These are phyloP conservation scores for Elachura formosa DNA, from an alignment of 2,113 vertebrate species.

Conservation along the genomic window DNA sequence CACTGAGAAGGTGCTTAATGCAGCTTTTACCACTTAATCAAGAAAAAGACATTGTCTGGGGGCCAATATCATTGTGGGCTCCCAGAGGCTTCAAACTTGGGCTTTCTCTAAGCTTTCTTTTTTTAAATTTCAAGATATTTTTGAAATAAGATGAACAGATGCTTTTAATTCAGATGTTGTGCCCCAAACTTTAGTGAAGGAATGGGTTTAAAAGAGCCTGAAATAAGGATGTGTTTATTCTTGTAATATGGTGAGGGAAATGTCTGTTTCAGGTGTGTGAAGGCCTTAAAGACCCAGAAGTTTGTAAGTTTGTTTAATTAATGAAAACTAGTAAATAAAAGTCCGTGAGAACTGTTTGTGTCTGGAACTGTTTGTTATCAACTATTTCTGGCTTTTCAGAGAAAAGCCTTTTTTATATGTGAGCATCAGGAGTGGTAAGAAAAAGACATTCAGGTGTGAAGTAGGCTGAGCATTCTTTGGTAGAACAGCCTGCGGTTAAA, in stretches of 20 bases:
- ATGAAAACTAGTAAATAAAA: background rate
- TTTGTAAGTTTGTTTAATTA: background rate
- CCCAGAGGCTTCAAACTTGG: background rate
- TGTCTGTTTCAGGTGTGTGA: background rate
- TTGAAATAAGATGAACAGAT: background rate
- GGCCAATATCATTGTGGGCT: background rate
- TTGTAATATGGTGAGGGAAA: background rate
- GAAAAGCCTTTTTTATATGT: background rate
- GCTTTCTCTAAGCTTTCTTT: background rate
- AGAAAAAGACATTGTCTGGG: background rate
- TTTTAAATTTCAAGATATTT: background rate
- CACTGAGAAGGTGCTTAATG: background rate
- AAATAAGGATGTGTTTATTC: background rate
- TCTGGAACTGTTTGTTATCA: background rate
- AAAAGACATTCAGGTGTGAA: background rate
- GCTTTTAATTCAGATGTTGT: background rate
- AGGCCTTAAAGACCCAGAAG: background rate
- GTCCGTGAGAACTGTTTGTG: accelerated
- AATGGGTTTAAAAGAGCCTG: background rate
- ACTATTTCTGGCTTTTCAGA: background rate
- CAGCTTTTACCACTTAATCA: background rate
- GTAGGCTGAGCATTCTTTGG: background rate
- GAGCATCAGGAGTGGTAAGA: background rate
- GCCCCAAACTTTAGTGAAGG: background rate
- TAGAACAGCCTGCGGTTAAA: background rate